Percentiles rank a stretch among this genome's conserved stretches.
Evolutionary conservation across 2,888 invertebrate species (phyloP).

Genomic region (Drosophila maculinotata): DNA sequence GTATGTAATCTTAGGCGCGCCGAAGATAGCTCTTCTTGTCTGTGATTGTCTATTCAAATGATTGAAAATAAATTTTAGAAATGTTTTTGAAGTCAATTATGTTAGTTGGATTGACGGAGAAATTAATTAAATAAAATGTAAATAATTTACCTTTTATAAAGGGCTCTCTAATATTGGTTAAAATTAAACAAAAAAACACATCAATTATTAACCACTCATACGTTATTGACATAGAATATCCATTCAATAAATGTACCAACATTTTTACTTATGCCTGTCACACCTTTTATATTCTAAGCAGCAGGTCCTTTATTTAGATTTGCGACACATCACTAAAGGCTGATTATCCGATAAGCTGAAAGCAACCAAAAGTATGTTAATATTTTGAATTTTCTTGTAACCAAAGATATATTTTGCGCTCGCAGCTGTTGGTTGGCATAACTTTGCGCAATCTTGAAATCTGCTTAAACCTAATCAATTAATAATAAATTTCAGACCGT

Average conservation of each 20-base stretch:
- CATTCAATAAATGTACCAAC: neutral
- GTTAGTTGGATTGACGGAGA: neutral
- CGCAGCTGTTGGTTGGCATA: conserved; percentile 25
- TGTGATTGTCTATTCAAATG: neutral
- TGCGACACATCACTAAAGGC: conserved; percentile 6
- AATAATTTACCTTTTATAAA: too few species aligned
- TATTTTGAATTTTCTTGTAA: neutral
- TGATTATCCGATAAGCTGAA: conserved; percentile 25
- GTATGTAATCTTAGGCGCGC: too few species aligned
- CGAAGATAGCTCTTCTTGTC: too few species aligned
- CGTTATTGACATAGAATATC: neutral
- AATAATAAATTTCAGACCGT: conserved; percentile 71
- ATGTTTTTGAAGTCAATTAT: neutral
- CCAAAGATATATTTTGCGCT: neutral
- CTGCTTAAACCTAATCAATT: conserved; percentile 75
- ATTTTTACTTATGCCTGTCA: neutral
- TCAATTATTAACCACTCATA: too few species aligned
- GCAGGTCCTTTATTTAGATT: conserved; percentile 5
- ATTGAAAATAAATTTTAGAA: neutral
- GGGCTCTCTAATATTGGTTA: too few species aligned
- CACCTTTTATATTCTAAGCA: neutral
- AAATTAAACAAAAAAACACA: too few species aligned
- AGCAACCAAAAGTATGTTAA: neutral
- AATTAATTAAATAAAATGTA: neutral
- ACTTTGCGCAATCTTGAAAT: conserved; percentile 56